Evolutionary conservation across 2,797 vertebrate species (phyloP).

Genomic region (Spatula clypeata): DNA sequence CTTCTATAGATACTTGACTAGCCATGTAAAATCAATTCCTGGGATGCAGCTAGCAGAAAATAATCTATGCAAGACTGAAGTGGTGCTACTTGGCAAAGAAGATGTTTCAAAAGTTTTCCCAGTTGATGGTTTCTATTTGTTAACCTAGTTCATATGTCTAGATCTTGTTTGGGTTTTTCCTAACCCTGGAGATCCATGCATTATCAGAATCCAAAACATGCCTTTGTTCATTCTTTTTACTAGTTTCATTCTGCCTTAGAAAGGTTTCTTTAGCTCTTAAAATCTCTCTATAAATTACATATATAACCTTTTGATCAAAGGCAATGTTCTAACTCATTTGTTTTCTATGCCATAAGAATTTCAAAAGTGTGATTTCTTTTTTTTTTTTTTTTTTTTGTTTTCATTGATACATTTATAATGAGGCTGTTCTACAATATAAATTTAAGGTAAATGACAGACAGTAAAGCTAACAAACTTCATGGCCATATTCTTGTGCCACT

Average conservation of each 20-base stretch:
- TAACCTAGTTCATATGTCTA: not conserved
- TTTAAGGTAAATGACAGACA: not conserved
- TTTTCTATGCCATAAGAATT: not conserved
- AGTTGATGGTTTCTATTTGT: not conserved
- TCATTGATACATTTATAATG: not conserved
- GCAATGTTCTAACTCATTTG: not conserved
- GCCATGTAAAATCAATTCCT: not conserved
- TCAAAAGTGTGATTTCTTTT: not conserved
- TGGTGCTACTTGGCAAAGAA: not conserved
- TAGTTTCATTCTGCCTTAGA: not conserved
- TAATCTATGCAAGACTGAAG: not conserved
- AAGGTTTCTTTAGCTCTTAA: not conserved
- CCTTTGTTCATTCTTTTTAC: not conserved
- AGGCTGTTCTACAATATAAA: not conserved
- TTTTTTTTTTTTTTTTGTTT: not conserved
- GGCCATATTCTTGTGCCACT: not conserved
- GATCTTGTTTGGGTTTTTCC: not conserved
- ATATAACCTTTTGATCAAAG: not conserved
- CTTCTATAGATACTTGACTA: not conserved
- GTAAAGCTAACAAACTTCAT: not conserved
- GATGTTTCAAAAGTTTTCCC: not conserved
- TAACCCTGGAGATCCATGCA: not conserved
- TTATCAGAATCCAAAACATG: not conserved
- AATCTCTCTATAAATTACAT: not conserved
- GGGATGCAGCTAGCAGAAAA: not conserved